Conservation (phyloP, 2,888 invertebrate species). For the Malthinus flaveolus region DNA sequence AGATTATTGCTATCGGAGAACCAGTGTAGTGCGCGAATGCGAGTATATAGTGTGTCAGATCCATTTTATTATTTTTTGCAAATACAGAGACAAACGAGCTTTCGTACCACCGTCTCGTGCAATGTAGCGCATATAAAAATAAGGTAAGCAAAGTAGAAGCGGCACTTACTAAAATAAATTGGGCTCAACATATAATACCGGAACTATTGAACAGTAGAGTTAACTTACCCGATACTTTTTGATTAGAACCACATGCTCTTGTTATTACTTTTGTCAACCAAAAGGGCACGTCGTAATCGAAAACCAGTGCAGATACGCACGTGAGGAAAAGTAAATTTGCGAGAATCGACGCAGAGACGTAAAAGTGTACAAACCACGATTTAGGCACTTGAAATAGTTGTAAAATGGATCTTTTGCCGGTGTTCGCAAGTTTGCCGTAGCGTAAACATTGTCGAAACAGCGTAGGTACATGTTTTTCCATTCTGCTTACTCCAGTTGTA, state of each 20-base stretch:
- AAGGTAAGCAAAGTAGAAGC: conserved; percentile 64
- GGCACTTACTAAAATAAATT: conserved; percentile 58
- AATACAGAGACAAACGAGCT: conserved; percentile 80
- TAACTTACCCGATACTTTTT: conserved; percentile 58
- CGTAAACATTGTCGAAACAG: no score
- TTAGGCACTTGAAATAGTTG: conserved; percentile 84
- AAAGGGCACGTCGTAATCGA: conserved; percentile 52
- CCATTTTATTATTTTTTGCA: conserved; percentile 75
- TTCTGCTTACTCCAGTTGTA: no score
- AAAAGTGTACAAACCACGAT: conserved; percentile 81
- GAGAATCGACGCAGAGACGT: conserved; percentile 57
- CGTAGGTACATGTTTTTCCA: no score
- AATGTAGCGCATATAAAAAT: conserved; percentile 68
- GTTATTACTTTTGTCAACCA: conserved; percentile 58
- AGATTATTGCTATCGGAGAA: conserved; percentile 64
- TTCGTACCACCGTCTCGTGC: conserved; percentile 77
- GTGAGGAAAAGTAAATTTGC: conserved; percentile 58
- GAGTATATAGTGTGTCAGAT: conserved; percentile 74
- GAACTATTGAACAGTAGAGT: background rate
- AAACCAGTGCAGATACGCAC: conserved; percentile 44
- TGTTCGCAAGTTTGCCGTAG: no score
- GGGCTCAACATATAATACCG: no score
- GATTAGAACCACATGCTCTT: conserved; percentile 50
- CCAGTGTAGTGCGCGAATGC: conserved; percentile 81
- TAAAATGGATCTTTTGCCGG: no score